Evolutionary conservation across 2,113 vertebrate species (phyloP).

Genomic region (Trematocara marginatum): DNA sequence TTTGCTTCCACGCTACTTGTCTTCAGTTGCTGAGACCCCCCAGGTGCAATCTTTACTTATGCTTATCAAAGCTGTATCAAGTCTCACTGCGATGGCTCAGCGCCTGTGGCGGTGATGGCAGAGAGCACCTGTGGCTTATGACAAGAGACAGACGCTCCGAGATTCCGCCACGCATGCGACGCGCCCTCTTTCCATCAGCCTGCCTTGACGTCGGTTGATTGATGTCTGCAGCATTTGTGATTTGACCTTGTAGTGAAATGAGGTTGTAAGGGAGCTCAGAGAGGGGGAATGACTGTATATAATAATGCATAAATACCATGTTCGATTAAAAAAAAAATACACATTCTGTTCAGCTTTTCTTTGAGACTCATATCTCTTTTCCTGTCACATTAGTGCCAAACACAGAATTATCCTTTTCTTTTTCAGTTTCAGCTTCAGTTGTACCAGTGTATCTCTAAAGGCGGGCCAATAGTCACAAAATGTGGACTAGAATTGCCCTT

Average conservation of each 20-base stretch:
- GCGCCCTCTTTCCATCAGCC: background rate
- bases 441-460: background rate
- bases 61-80: constrained; percentile 39
- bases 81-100: constrained; percentile 28
- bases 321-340: background rate
- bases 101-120: constrained; percentile 13
- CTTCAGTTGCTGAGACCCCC: background rate
- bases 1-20: constrained; percentile 18
- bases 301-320: background rate
- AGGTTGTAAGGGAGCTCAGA: background rate
- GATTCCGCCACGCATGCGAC: background rate
- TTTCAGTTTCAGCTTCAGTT: no score
- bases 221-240: constrained; percentile 12
- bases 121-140: constrained; percentile 52
- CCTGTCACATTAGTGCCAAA: background rate
- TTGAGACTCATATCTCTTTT: background rate
- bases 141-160: constrained; percentile 37
- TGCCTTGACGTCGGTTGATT: background rate
- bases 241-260: background rate
- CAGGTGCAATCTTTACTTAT: constrained; percentile 23
- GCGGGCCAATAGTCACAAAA: fast-evolving
- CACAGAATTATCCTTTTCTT: background rate
- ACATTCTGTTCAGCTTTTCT: background rate
- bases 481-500: background rate
- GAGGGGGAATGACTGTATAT: background rate